These are phyloP conservation scores for Melinaea menophilus DNA, from an alignment of 2,888 invertebrate species.

Conservation along the genomic window DNA sequence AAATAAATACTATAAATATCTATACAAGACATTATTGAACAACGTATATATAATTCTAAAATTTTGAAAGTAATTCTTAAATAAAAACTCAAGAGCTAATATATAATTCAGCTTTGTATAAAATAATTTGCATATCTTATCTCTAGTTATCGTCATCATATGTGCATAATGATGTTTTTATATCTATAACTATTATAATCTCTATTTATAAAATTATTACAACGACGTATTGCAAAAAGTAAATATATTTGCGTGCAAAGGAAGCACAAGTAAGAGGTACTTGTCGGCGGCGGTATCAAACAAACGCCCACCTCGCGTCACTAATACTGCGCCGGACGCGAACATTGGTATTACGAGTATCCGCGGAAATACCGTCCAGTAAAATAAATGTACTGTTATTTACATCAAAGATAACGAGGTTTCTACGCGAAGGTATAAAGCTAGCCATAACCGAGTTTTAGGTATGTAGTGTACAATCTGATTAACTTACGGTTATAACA, in stretches of 20 bases:
- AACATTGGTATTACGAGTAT: constrained; percentile 27
- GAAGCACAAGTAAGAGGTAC: constrained; percentile 25
- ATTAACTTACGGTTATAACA: neutral
- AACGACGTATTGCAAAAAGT: neutral
- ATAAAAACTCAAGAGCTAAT: too few relatives aligned
- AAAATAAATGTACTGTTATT: constrained; percentile 5
- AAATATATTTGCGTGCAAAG: constrained; percentile 25
- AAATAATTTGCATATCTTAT: too few relatives aligned
- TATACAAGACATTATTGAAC: too few relatives aligned
- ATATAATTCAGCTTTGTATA: too few relatives aligned
- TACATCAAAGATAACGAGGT: neutral
- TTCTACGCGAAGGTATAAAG: neutral
- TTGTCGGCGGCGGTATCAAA: constrained; percentile 30
- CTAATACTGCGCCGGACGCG: constrained; percentile 27
- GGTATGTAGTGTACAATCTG: neutral
- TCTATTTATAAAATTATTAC: neutral
- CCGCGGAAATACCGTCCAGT: constrained; percentile 23
- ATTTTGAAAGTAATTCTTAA: too few relatives aligned
- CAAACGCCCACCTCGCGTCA: constrained; percentile 28
- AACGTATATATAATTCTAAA: too few relatives aligned
- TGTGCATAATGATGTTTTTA: too few relatives aligned
- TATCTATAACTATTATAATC: too few relatives aligned
- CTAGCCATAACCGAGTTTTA: neutral
- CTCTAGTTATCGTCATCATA: too few relatives aligned
- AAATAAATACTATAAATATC: too few relatives aligned